Evolutionary conservation across 2,888 invertebrate species (phyloP).

Genomic region (Cosmopolites sordidus): DNA sequence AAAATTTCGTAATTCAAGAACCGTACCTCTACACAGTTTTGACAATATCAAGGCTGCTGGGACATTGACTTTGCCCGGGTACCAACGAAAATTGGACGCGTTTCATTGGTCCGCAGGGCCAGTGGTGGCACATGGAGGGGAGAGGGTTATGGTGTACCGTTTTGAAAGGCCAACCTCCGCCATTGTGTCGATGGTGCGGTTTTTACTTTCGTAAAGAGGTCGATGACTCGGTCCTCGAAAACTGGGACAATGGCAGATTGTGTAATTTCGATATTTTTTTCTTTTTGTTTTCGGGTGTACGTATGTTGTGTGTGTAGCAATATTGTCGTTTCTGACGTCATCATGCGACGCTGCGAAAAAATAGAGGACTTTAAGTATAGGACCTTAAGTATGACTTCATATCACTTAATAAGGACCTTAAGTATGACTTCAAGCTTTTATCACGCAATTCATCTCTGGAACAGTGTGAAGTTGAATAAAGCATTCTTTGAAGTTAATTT

Average conservation of each 20-base stretch:
- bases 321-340: neutral
- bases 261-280: constrained; percentile 18
- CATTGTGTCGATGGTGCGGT: constrained; percentile 2
- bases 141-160: constrained; percentile 1
- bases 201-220: constrained; percentile 24
- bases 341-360: neutral
- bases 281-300: constrained; percentile 4
- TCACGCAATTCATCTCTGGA: too few species aligned
- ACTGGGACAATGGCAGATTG: constrained; percentile 26
- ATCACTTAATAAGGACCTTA: too few species aligned
- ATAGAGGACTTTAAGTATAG: too few species aligned
- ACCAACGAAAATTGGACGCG: constrained; percentile 19
- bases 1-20: neutral
- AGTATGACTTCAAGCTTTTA: too few species aligned
- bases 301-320: constrained; percentile 6
- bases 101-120: too few species aligned
- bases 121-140: neutral
- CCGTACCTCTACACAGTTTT: constrained; percentile 26
- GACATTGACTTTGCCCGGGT: constrained; percentile 39
- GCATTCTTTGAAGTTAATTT: too few species aligned
- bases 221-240: constrained; percentile 19
- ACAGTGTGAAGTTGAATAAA: too few species aligned
- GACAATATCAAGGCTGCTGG: constrained; percentile 41
- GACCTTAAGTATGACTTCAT: too few species aligned
- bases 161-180: constrained; percentile 9